phyloP scores from a whole-genome alignment of 2,797 vertebrate genomes.

The Gallinago nigripennis region DNA sequence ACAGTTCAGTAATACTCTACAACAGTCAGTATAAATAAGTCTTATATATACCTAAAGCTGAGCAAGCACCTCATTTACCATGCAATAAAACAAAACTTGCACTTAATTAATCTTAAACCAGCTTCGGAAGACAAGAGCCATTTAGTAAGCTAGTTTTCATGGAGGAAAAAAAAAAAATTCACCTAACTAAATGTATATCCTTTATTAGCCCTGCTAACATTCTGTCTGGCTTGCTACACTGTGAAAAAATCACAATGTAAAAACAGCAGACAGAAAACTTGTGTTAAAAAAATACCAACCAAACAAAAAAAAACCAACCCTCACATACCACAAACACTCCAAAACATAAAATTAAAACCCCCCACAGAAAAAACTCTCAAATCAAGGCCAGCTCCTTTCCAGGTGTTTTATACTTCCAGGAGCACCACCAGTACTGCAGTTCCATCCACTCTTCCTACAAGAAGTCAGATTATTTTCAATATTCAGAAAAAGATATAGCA shows the following conservation, averaged over 20 bases:
- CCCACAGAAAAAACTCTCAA: neutral
- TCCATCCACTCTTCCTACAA: neutral
- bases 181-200: neutral
- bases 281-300: neutral
- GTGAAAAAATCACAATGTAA: neutral
- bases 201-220: neutral
- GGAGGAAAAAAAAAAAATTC: neutral
- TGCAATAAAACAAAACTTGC: neutral
- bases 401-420: neutral
- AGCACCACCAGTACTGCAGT: neutral
- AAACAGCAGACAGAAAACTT: neutral
- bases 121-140: neutral
- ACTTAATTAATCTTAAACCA: neutral
- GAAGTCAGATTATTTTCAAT: neutral
- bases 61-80: neutral
- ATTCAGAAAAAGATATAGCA: neutral
- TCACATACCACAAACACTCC: neutral
- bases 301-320: neutral
- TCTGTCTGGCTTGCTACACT: neutral
- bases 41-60: neutral
- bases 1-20: neutral
- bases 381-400: neutral
- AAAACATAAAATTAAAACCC: neutral
- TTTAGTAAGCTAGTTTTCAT: neutral
- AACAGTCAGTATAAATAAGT: neutral